Evolutionary conservation across 1,140 invertebrate species (phyloP), one percentile per base, ranked within the genome.

Genomic region (Drosophila lini): DNA sequence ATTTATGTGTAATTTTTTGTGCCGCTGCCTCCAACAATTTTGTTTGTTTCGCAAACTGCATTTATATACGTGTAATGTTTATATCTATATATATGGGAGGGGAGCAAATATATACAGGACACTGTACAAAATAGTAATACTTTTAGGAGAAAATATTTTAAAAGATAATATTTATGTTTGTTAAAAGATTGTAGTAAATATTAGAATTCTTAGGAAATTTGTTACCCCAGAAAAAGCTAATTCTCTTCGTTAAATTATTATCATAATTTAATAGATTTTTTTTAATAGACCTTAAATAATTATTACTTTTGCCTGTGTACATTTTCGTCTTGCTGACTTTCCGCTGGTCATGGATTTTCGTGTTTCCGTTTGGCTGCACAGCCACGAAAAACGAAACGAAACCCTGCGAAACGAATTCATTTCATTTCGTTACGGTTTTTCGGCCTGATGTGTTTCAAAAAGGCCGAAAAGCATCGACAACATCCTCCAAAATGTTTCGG

Each of bases 371-470:
- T 86, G 76, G 83, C 71, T 86, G 83, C 60, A 80, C 81, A 86
- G 62, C 75, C 59, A 60, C 71, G 74, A 58, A 74, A 81, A 78
- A 71, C 78, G 78, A 78, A 81, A 80, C 81, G 67, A 85, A 85
- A 75, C 80, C 58, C 34, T 50, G 50, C 38, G 60, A 68, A 71
- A 71, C 63, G 74, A 86, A 86, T 85, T 86, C 82, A 86, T 86
- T 86, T 88, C 83, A 86, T 88, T 86, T 86, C 83, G 83, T 86
- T 86, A 83, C 82, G 82, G 65, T 88, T 86, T 86, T 86, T 86
- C 83, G 83, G 80, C 73, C 83, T 88, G 79, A 88, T 88, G 82
- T 86, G 67, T 88, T 86, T 79, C 45, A 76, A 76, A 75, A 75
- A 74, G 52, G 52, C 58, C 63, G 22, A 68, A 77, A 76, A 84